Evolutionary conservation across 2,113 vertebrate species (phyloP).

Genomic region (Actenoides lindsayi): DNA sequence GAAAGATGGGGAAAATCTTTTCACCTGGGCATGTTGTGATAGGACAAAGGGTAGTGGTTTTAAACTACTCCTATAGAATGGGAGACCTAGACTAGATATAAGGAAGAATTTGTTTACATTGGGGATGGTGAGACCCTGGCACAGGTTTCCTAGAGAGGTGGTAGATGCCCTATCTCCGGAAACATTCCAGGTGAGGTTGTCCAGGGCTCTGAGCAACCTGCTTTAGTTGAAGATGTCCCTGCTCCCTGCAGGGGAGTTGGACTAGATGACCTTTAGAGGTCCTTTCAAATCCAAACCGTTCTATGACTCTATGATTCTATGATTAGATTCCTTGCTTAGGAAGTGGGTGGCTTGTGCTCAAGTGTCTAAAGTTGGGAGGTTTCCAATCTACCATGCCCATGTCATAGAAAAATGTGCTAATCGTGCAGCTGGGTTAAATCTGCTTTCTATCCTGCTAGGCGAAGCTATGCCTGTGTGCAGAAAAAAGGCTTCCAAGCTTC

Average conservation of each 20-base stretch:
- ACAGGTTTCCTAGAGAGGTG: not conserved
- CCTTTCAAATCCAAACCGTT: not conserved
- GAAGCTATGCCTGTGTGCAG: not conserved
- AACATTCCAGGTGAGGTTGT: not conserved
- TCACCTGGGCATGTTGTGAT: not conserved
- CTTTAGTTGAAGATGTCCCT: not conserved
- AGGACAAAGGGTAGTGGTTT: not conserved
- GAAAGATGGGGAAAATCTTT: not conserved
- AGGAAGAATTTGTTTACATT: not conserved
- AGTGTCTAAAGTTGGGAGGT: not conserved
- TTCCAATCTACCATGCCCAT: conserved; percentile 20
- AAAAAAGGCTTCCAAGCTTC: not conserved
- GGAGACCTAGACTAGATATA: not conserved
- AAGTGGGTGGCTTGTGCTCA: not conserved
- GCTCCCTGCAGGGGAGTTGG: not conserved
- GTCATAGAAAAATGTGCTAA: conserved; percentile 34
- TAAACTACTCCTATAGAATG: not conserved
- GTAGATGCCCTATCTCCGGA: not conserved
- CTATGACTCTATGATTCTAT: not conserved
- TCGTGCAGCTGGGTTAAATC: conserved; percentile 1
- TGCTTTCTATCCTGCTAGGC: not conserved
- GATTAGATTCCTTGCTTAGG: not conserved
- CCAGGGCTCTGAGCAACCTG: not conserved
- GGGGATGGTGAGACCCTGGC: not conserved
- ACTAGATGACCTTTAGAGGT: not conserved